phyloP scores from a whole-genome alignment of 2,888 invertebrate genomes.

The Strigamia crassipes region DNA sequence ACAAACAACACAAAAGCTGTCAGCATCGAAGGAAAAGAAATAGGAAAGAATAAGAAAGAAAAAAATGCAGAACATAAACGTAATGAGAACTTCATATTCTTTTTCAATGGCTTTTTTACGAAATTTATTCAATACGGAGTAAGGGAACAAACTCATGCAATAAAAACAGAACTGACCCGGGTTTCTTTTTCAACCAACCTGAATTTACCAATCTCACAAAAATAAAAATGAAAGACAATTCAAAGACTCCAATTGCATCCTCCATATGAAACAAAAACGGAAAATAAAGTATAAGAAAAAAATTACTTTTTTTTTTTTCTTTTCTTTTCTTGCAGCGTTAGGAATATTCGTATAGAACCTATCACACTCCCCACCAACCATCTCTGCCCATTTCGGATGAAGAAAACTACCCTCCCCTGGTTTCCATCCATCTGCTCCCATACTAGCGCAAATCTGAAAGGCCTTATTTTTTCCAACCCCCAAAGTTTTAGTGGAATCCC shows the following conservation, averaged over 20 bases:
- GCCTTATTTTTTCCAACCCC: slow-evolving; percentile 30
- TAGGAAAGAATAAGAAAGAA: neutral
- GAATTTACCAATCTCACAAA: slow-evolving; percentile 8
- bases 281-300: neutral
- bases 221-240: slow-evolving; percentile 24
- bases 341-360: slow-evolving; percentile 25
- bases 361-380: slow-evolving; percentile 24
- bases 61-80: slow-evolving; percentile 25
- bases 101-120: neutral
- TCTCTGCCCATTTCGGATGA: slow-evolving; percentile 26
- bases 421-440: slow-evolving; percentile 30
- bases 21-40: slow-evolving; percentile 14
- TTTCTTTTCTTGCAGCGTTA: neutral
- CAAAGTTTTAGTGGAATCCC: slow-evolving; percentile 30
- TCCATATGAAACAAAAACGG: slow-evolving; percentile 21
- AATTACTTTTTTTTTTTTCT: slow-evolving; percentile 6
- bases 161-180: slow-evolving; percentile 22
- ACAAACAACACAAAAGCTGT: slow-evolving; percentile 22
- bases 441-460: slow-evolving; percentile 17
- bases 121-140: slow-evolving; percentile 20
- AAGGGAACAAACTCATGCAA: slow-evolving; percentile 13
- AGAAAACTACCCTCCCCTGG: slow-evolving; percentile 22
- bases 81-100: slow-evolving; percentile 30
- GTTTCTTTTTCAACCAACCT: slow-evolving; percentile 12
- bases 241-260: slow-evolving; percentile 17